Percentiles rank a stretch among this genome's conserved stretches.
These are phyloP conservation scores for Caenorhabditis sp. DNA, from an alignment of 2,888 invertebrate genomes.

Conservation along the genomic window DNA sequence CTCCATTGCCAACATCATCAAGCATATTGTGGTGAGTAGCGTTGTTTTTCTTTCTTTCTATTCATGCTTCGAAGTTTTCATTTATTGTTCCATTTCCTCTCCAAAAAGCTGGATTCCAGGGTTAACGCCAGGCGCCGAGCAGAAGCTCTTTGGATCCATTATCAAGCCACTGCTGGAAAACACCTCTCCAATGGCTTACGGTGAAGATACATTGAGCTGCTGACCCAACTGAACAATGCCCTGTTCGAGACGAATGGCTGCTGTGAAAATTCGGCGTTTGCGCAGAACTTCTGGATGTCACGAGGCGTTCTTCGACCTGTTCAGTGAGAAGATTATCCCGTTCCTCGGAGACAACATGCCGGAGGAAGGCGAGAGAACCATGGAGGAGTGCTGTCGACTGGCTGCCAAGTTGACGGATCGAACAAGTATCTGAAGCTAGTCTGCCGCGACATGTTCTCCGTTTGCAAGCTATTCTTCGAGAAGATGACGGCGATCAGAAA, in stretches of 20 bases:
- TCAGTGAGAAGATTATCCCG: slow-evolving; percentile 70
- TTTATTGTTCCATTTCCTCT: not conserved
- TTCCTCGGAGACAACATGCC: slow-evolving; percentile 64
- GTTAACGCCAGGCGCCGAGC: slow-evolving; percentile 44
- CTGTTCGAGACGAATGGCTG: slow-evolving; percentile 69
- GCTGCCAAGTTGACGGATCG: slow-evolving; percentile 64
- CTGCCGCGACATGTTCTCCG: slow-evolving; percentile 59
- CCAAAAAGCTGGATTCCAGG: slow-evolving; percentile 48
- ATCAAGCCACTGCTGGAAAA: slow-evolving; percentile 12
- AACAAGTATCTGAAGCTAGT: slow-evolving; percentile 51
- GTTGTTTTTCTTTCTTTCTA: too few relatives aligned
- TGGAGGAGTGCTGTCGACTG: slow-evolving; percentile 66
- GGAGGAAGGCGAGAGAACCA: slow-evolving; percentile 45
- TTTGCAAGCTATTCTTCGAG: slow-evolving; percentile 64
- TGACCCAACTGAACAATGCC: slow-evolving; percentile 62
- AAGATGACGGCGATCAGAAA: too few relatives aligned
- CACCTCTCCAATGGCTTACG: slow-evolving; percentile 59
- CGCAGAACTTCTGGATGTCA: slow-evolving; percentile 75
- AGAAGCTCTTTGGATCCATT: slow-evolving; percentile 56
- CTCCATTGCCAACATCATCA: too few relatives aligned
- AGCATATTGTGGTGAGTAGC: too few relatives aligned
- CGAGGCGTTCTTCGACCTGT: slow-evolving; percentile 73
- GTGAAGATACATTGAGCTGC: slow-evolving; percentile 56
- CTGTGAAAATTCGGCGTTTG: slow-evolving; percentile 42
- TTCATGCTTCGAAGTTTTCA: too few relatives aligned